These are phyloP conservation scores for Cantharis nigra DNA, from an alignment of 2,888 invertebrate genomes.

Conservation along the genomic window DNA sequence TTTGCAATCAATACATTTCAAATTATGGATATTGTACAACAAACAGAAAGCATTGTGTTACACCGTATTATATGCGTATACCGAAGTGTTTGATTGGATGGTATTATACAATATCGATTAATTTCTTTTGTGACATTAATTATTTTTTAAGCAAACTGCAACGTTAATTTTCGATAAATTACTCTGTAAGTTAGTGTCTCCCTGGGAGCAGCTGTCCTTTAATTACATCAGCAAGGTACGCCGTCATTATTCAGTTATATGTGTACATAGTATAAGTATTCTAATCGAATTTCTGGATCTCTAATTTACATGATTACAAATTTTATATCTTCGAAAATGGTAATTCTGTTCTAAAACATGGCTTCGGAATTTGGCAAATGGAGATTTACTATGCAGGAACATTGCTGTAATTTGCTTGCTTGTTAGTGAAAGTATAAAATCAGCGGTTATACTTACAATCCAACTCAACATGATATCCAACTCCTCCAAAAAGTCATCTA, in stretches of 20 bases:
- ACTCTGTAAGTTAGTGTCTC: background rate
- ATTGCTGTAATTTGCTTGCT: background rate
- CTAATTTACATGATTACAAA: background rate
- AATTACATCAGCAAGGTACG: background rate
- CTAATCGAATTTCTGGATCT: too few species aligned
- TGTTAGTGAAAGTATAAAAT: background rate
- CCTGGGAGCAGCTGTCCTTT: background rate
- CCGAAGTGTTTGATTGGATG: background rate
- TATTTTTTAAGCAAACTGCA: background rate
- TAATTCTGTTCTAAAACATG: background rate
- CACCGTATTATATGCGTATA: background rate
- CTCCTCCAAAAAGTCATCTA: conserved; percentile 19
- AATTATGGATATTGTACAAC: background rate
- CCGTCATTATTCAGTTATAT: background rate
- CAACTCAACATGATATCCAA: conserved; percentile 32
- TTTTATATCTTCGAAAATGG: background rate
- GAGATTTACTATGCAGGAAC: background rate
- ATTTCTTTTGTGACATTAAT: background rate
- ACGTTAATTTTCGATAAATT: background rate
- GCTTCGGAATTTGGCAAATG: background rate
- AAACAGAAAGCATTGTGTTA: background rate
- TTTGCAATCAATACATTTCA: background rate
- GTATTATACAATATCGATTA: background rate
- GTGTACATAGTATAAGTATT: background rate
- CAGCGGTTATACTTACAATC: conserved; percentile 30